Conservation (phyloP, 2,113 vertebrate species). For the Serinus canaria region DNA sequence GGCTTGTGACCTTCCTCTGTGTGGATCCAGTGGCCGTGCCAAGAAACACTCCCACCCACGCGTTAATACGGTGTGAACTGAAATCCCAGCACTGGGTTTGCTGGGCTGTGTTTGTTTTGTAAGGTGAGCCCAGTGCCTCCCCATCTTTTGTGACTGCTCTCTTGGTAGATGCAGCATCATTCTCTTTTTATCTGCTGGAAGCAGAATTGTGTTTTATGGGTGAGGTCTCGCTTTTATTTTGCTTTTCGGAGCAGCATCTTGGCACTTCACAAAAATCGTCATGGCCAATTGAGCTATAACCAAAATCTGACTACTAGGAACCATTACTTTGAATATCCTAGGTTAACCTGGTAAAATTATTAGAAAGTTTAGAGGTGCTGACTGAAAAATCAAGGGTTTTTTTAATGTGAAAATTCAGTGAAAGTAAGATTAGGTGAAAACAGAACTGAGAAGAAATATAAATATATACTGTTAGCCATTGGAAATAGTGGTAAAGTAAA, state of each 20-base stretch:
- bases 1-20: background rate
- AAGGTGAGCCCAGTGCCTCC: background rate
- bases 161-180: background rate
- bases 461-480: background rate
- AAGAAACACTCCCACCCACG: conserved; percentile 8
- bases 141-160: background rate
- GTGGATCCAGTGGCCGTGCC: background rate
- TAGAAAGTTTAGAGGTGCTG: background rate
- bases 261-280: background rate
- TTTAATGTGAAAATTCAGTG: background rate
- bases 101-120: background rate
- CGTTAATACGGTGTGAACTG: background rate
- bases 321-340: background rate
- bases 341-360: background rate
- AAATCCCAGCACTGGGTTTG: background rate
- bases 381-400: background rate
- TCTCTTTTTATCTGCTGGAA: background rate
- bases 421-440: background rate
- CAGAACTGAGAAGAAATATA: background rate
- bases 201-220: background rate
- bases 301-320: background rate
- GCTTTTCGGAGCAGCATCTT: background rate
- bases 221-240: background rate
- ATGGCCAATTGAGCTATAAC: background rate
- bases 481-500: background rate